These are phyloP conservation scores for Zapus hudsonius DNA, from an alignment of 2,113 vertebrate species.

Conservation along the genomic window DNA sequence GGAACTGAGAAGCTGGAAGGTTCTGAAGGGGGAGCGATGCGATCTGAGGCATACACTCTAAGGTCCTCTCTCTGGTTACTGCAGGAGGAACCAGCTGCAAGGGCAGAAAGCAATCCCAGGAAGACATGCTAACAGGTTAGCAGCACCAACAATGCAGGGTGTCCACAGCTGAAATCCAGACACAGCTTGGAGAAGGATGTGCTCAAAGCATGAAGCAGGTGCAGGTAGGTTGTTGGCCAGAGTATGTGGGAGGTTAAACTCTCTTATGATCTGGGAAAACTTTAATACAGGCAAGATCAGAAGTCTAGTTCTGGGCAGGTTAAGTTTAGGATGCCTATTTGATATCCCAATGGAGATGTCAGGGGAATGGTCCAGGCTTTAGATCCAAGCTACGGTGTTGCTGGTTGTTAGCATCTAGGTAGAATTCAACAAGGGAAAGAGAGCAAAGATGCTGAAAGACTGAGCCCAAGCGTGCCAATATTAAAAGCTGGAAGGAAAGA, in stretches of 20 bases:
- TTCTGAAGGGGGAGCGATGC: not conserved
- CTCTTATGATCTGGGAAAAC: not conserved
- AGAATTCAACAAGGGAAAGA: not conserved
- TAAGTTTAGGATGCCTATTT: not conserved
- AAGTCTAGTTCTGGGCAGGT: not conserved
- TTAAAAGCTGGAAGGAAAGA: slow-evolving; percentile 3
- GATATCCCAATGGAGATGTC: not conserved
- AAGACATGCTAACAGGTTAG: not conserved
- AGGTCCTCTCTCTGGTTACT: not conserved
- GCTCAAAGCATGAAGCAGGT: not conserved
- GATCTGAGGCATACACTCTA: not conserved
- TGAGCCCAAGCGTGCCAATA: not conserved
- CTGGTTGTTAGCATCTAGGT: not conserved
- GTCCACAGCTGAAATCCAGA: not conserved
- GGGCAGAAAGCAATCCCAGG: not conserved
- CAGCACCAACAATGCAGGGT: not conserved
- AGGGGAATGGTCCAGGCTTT: not conserved
- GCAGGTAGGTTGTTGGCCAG: not conserved
- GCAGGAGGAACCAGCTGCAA: not conserved
- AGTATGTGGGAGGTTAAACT: not conserved
- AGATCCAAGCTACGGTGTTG: not conserved
- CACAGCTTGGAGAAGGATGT: not conserved
- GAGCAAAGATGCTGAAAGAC: not conserved
- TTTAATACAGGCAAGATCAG: not conserved
- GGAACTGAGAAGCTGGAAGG: not conserved